phyloP scores from a whole-genome alignment of 2,888 invertebrate species.

The Pardosa pseudoannulata region DNA sequence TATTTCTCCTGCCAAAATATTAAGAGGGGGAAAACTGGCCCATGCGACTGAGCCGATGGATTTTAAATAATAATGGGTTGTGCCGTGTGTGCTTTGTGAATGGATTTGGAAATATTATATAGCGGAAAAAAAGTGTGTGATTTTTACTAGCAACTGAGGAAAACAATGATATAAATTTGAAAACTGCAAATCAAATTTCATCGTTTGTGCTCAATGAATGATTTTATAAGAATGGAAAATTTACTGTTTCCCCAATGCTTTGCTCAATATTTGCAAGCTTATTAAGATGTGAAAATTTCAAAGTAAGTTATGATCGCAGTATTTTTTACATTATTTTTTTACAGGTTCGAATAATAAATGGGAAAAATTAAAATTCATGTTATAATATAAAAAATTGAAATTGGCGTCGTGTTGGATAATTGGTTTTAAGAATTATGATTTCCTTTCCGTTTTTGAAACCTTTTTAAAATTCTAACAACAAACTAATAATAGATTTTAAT shows the following conservation, averaged over 20 bases:
- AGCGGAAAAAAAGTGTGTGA: not conserved
- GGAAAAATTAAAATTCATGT: too few relatives aligned
- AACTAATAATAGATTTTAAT: too few relatives aligned
- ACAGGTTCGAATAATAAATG: too few relatives aligned
- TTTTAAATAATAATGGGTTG: slow-evolving; percentile 13
- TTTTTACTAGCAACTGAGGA: not conserved
- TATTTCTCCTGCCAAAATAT: slow-evolving; percentile 24
- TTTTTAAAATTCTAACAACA: too few relatives aligned
- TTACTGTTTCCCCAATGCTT: slow-evolving; percentile 1
- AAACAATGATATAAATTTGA: not conserved
- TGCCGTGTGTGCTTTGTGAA: not conserved
- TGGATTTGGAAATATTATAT: not conserved
- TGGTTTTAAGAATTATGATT: too few relatives aligned
- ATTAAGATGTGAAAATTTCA: slow-evolving; percentile 8
- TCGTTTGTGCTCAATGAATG: not conserved
- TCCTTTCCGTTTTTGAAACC: too few relatives aligned
- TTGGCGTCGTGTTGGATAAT: too few relatives aligned
- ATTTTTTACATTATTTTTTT: not conserved
- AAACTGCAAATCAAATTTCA: not conserved
- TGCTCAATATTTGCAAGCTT: not conserved
- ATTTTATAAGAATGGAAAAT: slow-evolving; percentile 11
- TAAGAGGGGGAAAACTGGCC: slow-evolving; percentile 14
- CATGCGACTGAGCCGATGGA: slow-evolving; percentile 31
- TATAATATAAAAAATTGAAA: too few relatives aligned
- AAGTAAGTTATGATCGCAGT: not conserved